Base-by-base conservation (phyloP, 1,140 invertebrate genomes). In the Penaeus japonicus region DNA sequence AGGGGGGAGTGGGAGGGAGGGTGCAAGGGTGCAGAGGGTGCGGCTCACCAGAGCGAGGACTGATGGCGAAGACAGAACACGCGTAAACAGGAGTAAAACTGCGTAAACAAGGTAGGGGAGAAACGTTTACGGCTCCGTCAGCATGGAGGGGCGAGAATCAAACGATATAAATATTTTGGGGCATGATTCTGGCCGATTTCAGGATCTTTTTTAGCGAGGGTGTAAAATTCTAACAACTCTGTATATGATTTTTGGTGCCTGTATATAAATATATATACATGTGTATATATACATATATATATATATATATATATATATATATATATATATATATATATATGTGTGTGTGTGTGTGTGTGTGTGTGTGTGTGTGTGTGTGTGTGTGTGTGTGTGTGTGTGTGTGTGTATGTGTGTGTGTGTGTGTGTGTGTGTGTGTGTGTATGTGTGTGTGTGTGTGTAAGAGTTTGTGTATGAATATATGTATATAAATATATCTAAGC, bases 211-310 rank as follows among this genome's bases (percentile, higher is more conserved):
- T n/a, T n/a, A n/a, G n/a, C n/a, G n/a, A n/a, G n/a, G n/a, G n/a
- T n/a, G n/a, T n/a, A n/a, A n/a, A n/a, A n/a, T n/a, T n/a, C n/a
- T n/a, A n/a, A n/a, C n/a, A n/a, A n/a, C n/a, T n/a, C n/a, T n/a
- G 7, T 39, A 39, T 39, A 39, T 39, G 7, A 4, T 4, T 39
- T 4, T 39, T 4, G 2, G 12, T 65, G 4, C 4, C n/a, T 81
- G 32, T 15, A 24, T 24, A 81, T 1, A 18, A 2, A 54, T 57
- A 81, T 57, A 54, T 17, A 54, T 57, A 81, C 30, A 54, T 24
- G 24, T 57, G 57, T 57, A 81, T 57, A 81, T 81, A 81, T 81
- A 81, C 57, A 81, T 81, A 81, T 81, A 81, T 81, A 81, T 55
- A 81, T 55, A 81, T 55, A 81, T 55, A 17, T 81, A 81, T 55